These are phyloP conservation scores for Carettochelys insculpta DNA, from an alignment of 2,113 vertebrate genomes.

Conservation along the genomic window DNA sequence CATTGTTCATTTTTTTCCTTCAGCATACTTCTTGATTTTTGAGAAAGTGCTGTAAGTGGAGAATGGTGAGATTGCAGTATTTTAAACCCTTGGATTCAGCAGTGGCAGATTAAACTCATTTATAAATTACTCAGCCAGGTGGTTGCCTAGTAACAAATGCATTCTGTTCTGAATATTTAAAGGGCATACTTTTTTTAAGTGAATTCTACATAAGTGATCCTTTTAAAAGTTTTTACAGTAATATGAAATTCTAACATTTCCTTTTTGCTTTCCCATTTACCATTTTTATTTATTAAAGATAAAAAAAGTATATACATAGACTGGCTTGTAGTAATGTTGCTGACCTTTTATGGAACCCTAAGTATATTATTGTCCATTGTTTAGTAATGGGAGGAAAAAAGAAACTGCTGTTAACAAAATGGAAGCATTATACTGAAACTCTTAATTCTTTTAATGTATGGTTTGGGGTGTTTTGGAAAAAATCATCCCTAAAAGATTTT, in stretches of 20 bases:
- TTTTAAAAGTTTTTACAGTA: conserved; percentile 44
- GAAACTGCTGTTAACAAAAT: background rate
- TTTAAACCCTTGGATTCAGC: conserved; percentile 62
- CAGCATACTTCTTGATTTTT: conserved; percentile 27
- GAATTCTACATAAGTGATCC: conserved; percentile 7
- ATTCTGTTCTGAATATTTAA: conserved; percentile 42
- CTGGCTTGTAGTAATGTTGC: conserved; percentile 1
- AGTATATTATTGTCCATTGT: background rate
- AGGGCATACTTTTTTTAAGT: conserved; percentile 32
- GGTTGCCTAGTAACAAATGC: conserved; percentile 75
- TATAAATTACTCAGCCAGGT: conserved; percentile 67
- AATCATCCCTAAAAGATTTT: background rate
- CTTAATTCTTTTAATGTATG: background rate
- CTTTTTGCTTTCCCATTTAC: background rate
- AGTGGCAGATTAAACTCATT: conserved; percentile 62
- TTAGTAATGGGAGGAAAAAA: background rate
- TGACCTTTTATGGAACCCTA: background rate
- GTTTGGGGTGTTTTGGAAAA: background rate
- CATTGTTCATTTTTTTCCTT: conserved; percentile 5
- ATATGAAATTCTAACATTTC: background rate
- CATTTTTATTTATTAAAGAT: background rate
- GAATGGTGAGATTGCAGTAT: conserved; percentile 47
- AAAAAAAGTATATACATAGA: background rate
- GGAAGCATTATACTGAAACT: background rate
- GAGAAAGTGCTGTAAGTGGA: conserved; percentile 50